Percentiles rank a stretch among this genome's conserved stretches.
Evolutionary conservation across 2,797 vertebrate species (phyloP).

Genomic region (Gadopsis marmoratus): DNA sequence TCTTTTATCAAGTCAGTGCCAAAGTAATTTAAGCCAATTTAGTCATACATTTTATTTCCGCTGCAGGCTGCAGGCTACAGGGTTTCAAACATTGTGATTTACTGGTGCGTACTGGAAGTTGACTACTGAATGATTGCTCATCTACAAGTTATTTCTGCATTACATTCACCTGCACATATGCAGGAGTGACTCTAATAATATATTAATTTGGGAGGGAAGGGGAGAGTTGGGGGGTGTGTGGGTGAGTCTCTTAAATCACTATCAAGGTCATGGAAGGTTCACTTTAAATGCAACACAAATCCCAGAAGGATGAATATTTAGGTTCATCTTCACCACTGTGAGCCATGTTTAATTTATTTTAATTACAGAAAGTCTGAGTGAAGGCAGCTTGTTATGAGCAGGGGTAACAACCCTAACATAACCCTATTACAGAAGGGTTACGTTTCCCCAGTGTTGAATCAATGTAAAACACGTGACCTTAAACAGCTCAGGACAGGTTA

Average conservation of each 20-base stretch:
- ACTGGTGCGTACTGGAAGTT: constrained; percentile 24
- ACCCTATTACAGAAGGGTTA: constrained; percentile 90
- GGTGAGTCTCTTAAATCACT: constrained; percentile 46
- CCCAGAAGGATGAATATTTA: constrained; percentile 82
- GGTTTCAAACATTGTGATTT: constrained; percentile 66
- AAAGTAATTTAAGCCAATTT: constrained; percentile 81
- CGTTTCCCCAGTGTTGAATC: constrained; percentile 88
- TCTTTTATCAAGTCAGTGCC: constrained; percentile 80
- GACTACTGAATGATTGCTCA: constrained; percentile 63
- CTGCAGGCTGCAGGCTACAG: constrained; percentile 68
- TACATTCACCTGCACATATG: constrained; percentile 55
- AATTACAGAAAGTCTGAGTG: constrained; percentile 88
- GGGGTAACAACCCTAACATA: constrained; percentile 94
- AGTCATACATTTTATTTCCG: constrained; percentile 75
- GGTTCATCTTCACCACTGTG: constrained; percentile 80
- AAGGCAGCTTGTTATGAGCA: constrained; percentile 90
- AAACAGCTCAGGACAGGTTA: constrained; percentile 91
- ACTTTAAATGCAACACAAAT: constrained; percentile 70
- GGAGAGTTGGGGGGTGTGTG: constrained; percentile 3
- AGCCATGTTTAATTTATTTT: constrained; percentile 92
- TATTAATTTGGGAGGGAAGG: constrained; percentile 46
- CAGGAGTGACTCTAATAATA: constrained; percentile 55
- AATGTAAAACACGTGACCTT: constrained; percentile 93
- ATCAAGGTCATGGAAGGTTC: constrained; percentile 74
- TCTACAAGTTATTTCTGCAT: constrained; percentile 61